These are phyloP conservation scores for Chloroclystis v-ata DNA, from an alignment of 2,888 invertebrate species.

Conservation along the genomic window DNA sequence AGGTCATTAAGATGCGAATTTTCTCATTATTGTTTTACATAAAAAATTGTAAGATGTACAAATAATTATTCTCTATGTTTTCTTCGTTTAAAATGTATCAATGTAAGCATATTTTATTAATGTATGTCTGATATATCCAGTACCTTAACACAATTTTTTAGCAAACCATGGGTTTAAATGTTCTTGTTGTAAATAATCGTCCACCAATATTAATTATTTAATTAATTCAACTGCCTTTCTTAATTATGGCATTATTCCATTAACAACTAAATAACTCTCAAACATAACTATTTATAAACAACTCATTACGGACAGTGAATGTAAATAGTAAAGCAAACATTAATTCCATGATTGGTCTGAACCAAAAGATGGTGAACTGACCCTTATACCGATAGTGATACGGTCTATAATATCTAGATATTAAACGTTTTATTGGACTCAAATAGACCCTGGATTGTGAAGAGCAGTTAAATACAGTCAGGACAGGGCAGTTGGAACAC, in stretches of 20 bases:
- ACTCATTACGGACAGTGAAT: constrained; percentile 48
- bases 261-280: constrained; percentile 20
- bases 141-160: no score
- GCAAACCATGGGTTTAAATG: no score
- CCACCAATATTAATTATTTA: no score
- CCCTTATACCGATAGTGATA: constrained; percentile 2
- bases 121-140: no score
- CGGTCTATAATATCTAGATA: constrained; percentile 14
- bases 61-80: no score
- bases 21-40: no score
- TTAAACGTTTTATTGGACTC: constrained; percentile 31
- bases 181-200: no score
- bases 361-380: constrained; percentile 1
- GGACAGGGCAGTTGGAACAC: constrained; percentile 1
- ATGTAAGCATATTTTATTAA: no score
- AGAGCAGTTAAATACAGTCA: constrained; percentile 36
- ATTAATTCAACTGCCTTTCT: no score
- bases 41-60: no score
- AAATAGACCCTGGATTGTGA: constrained; percentile 40
- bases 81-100: no score
- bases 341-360: constrained; percentile 39
- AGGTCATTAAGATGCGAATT: no score
- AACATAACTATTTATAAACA: constrained; percentile 28
- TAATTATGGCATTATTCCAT: constrained; percentile 11
- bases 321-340: constrained; percentile 53